Evolutionary conservation across 1,140 invertebrate species (phyloP).

Genomic region (Tetramorium simillimum): DNA sequence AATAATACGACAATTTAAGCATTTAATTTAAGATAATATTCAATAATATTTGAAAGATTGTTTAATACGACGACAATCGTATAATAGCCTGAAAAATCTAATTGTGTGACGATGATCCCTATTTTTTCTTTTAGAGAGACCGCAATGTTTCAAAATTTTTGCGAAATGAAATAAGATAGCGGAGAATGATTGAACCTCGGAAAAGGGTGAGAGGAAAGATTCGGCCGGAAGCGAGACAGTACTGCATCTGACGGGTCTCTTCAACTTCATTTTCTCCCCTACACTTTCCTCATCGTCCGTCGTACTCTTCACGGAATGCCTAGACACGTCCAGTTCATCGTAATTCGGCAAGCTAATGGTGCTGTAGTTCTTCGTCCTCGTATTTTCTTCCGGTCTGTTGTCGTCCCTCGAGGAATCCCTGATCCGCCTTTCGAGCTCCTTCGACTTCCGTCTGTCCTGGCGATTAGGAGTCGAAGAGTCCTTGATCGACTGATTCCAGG

Average conservation of each 20-base stretch:
- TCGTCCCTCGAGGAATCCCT: constrained; percentile 45
- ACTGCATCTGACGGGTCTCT: constrained; percentile 71
- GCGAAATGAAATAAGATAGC: constrained; percentile 1
- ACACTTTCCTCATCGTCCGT: constrained; percentile 33
- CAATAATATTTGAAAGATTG: background rate
- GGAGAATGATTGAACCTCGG: constrained; percentile 58
- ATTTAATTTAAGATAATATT: background rate
- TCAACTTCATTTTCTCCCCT: constrained; percentile 47
- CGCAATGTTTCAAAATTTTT: background rate
- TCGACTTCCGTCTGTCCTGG: constrained; percentile 58
- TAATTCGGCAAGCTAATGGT: constrained; percentile 86
- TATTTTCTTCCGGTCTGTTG: constrained; percentile 56
- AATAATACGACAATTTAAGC: background rate
- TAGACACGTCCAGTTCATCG: constrained; percentile 79
- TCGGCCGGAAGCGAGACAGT: constrained; percentile 73
- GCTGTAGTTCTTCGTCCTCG: constrained; percentile 82
- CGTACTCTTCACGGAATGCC: constrained; percentile 56
- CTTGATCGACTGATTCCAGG: constrained; percentile 70
- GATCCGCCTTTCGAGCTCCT: constrained; percentile 42
- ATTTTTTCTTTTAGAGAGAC: background rate
- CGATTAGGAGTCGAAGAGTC: constrained; percentile 72
- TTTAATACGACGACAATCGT: background rate
- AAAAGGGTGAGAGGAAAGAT: constrained; percentile 70
- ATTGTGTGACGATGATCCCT: background rate
- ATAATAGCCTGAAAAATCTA: background rate